Percentiles rank a stretch among this genome's conserved stretches.
phyloP scores from a whole-genome alignment of 2,113 vertebrate genomes.

The Macquaria ambigua region DNA sequence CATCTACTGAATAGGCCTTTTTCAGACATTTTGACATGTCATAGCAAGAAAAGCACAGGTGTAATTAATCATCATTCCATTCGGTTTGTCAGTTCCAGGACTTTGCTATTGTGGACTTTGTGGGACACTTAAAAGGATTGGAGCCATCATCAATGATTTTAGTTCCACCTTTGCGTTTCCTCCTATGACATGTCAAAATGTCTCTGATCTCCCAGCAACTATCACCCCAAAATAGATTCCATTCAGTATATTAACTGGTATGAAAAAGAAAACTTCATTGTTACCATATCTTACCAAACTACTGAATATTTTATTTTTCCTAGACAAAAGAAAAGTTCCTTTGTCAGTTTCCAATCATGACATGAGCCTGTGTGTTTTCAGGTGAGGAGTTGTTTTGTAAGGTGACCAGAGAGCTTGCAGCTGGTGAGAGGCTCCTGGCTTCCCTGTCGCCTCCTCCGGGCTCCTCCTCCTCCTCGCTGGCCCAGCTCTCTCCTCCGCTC shows the following conservation, averaged over 20 bases:
- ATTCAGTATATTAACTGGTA: not conserved
- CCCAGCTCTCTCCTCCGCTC: constrained; percentile 68
- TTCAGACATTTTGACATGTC: not conserved
- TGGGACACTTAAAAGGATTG: no score
- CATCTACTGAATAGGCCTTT: not conserved
- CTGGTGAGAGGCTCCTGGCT: constrained; percentile 81
- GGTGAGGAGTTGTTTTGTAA: constrained; percentile 91
- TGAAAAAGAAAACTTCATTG: not conserved
- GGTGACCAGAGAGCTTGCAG: constrained; percentile 82
- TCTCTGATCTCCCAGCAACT: not conserved
- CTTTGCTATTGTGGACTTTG: no score
- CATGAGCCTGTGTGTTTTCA: constrained; percentile 61
- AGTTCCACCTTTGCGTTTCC: not conserved
- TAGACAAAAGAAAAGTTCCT: not conserved
- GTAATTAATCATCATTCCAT: not conserved
- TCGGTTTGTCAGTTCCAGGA: not conserved
- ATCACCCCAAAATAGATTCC: not conserved
- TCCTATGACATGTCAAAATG: not conserved
- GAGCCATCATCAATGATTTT: not conserved
- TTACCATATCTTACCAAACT: no score
- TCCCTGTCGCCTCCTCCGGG: constrained; percentile 61
- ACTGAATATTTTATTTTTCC: not conserved
- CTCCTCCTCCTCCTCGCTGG: constrained; percentile 59
- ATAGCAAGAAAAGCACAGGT: not conserved
- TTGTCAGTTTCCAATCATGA: not conserved